Conservation (phyloP, 2,888 invertebrate genomes). For the Epirrhoe alternata region DNA sequence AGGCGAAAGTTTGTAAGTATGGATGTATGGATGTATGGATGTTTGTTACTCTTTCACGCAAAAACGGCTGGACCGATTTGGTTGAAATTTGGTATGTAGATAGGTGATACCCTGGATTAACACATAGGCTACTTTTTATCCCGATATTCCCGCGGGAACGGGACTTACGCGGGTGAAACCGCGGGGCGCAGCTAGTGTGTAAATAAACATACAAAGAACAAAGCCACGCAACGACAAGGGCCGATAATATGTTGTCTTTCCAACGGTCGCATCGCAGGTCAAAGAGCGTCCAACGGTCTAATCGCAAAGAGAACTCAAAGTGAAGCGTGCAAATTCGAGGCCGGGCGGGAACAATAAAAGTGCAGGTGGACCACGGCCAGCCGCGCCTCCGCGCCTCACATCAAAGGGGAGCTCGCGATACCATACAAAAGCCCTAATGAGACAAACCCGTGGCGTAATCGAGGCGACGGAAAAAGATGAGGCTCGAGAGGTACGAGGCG, state of each 20-base stretch:
- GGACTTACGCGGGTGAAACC: too few relatives aligned
- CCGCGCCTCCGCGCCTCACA: constrained; percentile 68
- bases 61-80: too few relatives aligned
- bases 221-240: constrained; percentile 10
- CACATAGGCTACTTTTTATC: too few relatives aligned
- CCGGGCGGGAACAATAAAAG: constrained; percentile 79
- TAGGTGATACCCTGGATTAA: too few relatives aligned
- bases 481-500: constrained; percentile 84
- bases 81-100: too few relatives aligned
- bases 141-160: too few relatives aligned
- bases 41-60: too few relatives aligned
- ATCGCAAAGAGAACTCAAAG: constrained; percentile 80
- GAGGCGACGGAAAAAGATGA: constrained; percentile 85
- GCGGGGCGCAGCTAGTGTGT: too few relatives aligned
- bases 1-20: too few relatives aligned
- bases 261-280: constrained; percentile 61
- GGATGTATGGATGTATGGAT: too few relatives aligned
- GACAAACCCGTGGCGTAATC: constrained; percentile 85
- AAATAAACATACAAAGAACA: constrained; percentile 1
- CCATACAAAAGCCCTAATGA: constrained; percentile 85
- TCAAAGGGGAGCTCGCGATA: constrained; percentile 81
- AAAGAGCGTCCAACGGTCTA: constrained; percentile 63
- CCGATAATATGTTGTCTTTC: constrained; percentile 55
- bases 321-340: constrained; percentile 81
- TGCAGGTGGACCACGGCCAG: constrained; percentile 79